Base-by-base conservation (phyloP, 1,140 invertebrate genomes). In the Drosophila setifemur region DNA sequence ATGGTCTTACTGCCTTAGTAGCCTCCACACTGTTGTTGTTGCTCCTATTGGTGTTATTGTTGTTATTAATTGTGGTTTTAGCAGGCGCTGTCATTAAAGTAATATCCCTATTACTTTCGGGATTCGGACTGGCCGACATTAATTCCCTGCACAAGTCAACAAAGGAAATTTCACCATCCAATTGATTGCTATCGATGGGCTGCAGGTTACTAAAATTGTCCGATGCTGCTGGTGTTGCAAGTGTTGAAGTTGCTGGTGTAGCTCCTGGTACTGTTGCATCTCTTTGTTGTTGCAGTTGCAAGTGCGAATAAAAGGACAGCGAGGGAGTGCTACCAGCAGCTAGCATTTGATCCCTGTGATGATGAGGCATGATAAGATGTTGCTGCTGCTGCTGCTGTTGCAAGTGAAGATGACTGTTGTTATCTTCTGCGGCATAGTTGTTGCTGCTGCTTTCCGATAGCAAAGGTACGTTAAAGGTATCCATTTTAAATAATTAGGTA, bases 281-380 rank as follows among this genome's bases (percentile, higher is more conserved):
- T 52, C 79, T 78, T 5, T 74, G 68, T 5, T 74, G 68, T 11
- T 71, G 69, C 33, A 57, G 25, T 9, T 72, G 79, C 44, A 86
- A 16, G 16, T 86, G 75, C 0, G 61, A 29, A 28, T 89, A 86
- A 9, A 78, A 86, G 2, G 81, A 52, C 18, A 86, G 50, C n/a
- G 71, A 58, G 0, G 75, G 83, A 1, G 64, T 68, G 50, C 68
- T 89, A 39, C 88, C 83, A 28, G 82, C 83, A 9, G 68, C 83
- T 9, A 89, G 60, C 88, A 89, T 89, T 61, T 89, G 88, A 78
- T 89, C 87, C 67, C 89, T 89, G 37, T 89, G 82, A 71, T 89
- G 78, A 53, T 82, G 75, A n/a, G 61, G 50, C 57, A 73, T 57
- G 16, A 72, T 12, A 19, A 66, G 50, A 39, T 72, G 60, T 29